These are phyloP conservation scores for Chloroceryle inda DNA, from an alignment of 2,797 vertebrate species.

Conservation along the genomic window DNA sequence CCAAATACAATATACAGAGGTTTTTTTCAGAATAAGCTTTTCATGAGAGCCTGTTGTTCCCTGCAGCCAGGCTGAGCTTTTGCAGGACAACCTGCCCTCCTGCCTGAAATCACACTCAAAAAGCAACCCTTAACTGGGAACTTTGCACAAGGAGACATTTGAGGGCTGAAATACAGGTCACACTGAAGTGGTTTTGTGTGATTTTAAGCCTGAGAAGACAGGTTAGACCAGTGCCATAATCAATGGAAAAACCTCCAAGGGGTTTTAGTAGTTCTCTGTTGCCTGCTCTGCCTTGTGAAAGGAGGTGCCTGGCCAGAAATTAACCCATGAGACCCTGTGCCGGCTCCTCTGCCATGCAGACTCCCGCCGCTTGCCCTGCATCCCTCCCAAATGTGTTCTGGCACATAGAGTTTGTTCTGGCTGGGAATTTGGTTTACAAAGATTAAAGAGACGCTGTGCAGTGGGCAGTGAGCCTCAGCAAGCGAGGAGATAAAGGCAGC, in stretches of 20 bases:
- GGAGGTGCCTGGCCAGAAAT: not conserved
- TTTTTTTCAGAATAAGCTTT: constrained; percentile 26
- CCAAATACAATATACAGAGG: constrained; percentile 12
- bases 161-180: not conserved
- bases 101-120: not conserved
- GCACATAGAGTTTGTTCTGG: constrained; percentile 38
- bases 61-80: not conserved
- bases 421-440: not conserved
- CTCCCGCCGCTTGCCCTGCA: not conserved
- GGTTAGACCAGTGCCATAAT: not conserved
- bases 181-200: not conserved
- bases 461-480: not conserved
- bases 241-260: constrained; percentile 32
- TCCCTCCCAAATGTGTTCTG: not conserved
- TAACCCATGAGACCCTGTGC: not conserved
- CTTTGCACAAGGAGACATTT: not conserved
- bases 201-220: not conserved
- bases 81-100: not conserved
- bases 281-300: not conserved
- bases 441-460: not conserved
- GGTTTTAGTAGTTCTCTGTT: not conserved
- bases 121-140: not conserved
- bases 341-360: not conserved
- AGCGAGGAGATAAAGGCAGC: constrained; percentile 5
- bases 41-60: constrained; percentile 32